phyloP scores from a whole-genome alignment of 2,888 invertebrate genomes.

The Hecatera dysodea region DNA sequence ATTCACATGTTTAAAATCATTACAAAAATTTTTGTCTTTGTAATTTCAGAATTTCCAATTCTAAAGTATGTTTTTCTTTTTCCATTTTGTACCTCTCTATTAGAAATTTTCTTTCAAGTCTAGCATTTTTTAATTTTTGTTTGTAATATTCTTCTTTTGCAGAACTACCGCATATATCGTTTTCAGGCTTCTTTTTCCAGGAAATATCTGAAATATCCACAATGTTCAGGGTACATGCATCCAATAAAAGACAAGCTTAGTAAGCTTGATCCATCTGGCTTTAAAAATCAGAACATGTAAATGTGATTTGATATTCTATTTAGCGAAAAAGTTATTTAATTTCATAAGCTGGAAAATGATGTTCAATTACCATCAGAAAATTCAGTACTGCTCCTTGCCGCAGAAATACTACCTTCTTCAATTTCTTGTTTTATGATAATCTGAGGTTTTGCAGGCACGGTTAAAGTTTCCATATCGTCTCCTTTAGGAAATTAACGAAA shows the following conservation, averaged over 20 bases:
- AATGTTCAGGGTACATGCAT: no score
- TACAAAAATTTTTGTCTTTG: constrained; percentile 2
- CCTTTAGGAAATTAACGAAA: neutral
- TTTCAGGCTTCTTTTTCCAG: neutral
- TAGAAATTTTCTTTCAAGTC: constrained; percentile 8
- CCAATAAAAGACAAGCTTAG: no score
- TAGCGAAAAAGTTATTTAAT: no score
- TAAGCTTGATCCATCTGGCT: no score
- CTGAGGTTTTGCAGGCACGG: neutral
- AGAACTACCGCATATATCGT: neutral
- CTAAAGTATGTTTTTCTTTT: constrained; percentile 1
- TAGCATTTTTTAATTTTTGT: constrained; percentile 4
- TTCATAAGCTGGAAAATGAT: no score
- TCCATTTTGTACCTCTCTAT: neutral
- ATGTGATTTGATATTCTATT: no score
- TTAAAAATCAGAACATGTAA: no score
- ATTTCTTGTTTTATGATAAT: neutral
- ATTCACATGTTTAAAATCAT: no score
- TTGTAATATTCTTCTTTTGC: constrained; percentile 8
- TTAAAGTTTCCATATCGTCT: constrained; percentile 4
- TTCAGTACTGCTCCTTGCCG: neutral
- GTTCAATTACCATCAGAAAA: neutral
- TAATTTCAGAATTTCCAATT: constrained; percentile 6
- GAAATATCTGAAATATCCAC: no score
- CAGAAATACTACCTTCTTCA: constrained; percentile 3